These are phyloP conservation scores for Calidris pygmaea DNA, from an alignment of 2,113 vertebrate species.

Conservation along the genomic window DNA sequence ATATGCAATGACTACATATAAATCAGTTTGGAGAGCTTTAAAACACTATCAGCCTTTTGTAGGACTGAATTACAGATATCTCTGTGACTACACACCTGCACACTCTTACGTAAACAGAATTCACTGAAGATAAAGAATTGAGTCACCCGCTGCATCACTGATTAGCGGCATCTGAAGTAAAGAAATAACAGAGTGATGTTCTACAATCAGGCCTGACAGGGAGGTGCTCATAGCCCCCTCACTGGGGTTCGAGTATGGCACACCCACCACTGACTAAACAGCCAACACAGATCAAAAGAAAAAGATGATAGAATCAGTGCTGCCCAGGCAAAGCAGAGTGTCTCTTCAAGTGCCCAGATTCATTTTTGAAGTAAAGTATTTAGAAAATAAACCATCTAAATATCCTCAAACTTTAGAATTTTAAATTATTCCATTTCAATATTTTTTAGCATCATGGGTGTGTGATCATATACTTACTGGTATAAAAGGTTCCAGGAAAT, in stretches of 20 bases:
- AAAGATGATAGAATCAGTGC: neutral
- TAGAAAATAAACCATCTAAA: neutral
- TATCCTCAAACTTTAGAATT: neutral
- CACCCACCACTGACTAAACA: neutral
- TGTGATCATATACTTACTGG: neutral
- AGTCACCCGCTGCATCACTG: slow-evolving; percentile 24
- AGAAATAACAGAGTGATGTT: neutral
- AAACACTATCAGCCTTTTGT: neutral
- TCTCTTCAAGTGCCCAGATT: neutral
- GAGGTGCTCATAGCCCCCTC: neutral
- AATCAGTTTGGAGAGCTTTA: neutral
- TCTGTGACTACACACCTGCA: neutral
- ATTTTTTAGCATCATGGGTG: neutral
- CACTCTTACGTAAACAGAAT: neutral
- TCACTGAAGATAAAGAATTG: slow-evolving; percentile 5
- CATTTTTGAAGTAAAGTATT: neutral
- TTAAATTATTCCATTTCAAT: neutral
- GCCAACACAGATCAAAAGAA: neutral
- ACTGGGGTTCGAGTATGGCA: neutral
- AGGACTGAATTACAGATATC: neutral
- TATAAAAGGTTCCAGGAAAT: neutral
- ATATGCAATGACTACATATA: neutral
- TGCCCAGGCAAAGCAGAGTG: neutral
- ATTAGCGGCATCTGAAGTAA: neutral
- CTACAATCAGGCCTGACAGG: neutral